Evolutionary conservation across 2,113 vertebrate species (phyloP).

Genomic region (Eublepharis macularius): DNA sequence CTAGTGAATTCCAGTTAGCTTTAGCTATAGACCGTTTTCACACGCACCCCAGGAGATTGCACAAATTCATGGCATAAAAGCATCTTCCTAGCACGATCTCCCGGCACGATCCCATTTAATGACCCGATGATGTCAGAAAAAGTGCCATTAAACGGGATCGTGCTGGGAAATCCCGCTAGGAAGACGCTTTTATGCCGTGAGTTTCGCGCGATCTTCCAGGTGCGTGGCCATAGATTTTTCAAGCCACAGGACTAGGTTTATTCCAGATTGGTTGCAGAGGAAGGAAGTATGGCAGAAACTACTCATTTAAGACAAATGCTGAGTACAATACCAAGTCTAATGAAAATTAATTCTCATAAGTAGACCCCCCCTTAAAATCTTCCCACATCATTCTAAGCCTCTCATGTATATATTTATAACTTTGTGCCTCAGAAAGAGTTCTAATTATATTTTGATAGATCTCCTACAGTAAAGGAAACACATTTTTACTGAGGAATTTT

Average conservation of each 20-base stretch:
- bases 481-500: slow-evolving; percentile 68
- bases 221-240: slow-evolving; percentile 15
- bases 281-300: slow-evolving; percentile 21
- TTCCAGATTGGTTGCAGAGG: slow-evolving; percentile 34
- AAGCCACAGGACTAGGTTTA: slow-evolving; percentile 22
- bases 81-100: no score
- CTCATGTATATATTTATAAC: slow-evolving; percentile 55
- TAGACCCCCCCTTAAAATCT: slow-evolving; percentile 55
- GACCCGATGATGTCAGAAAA: no score
- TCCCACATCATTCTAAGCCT: slow-evolving; percentile 62
- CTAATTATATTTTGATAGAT: slow-evolving; percentile 67
- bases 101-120: no score
- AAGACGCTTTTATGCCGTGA: no score
- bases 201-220: no score
- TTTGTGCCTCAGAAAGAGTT: slow-evolving; percentile 60
- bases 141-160: no score
- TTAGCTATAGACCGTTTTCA: background rate
- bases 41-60: no score
- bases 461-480: slow-evolving; percentile 64
- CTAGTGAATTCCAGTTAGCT: slow-evolving; percentile 33
- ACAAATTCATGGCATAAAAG: no score
- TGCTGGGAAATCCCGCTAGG: no score
- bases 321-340: slow-evolving; percentile 28
- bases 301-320: slow-evolving; percentile 33
- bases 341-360: slow-evolving; percentile 45